Evolutionary conservation across 30 jellyfish, hydroid and myxozoan genomes (phyloP).

Genomic region (Clytia hemisphaerica): DNA sequence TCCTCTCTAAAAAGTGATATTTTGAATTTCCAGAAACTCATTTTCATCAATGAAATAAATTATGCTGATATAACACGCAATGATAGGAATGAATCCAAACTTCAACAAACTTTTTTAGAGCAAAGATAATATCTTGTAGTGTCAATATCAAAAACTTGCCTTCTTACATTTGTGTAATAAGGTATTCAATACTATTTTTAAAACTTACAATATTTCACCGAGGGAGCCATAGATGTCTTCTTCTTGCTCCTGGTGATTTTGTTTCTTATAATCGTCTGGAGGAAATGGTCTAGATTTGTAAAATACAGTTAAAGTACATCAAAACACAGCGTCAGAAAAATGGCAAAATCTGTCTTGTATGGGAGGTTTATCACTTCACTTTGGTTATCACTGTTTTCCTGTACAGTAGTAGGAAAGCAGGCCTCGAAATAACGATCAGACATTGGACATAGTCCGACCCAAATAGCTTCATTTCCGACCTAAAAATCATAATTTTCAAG

Average conservation of each 20-base stretch:
- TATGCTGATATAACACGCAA: too few species aligned
- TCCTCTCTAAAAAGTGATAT: slow-evolving; percentile 48
- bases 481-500: too few species aligned
- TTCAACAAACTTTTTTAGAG: neutral
- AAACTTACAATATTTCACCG: slow-evolving; percentile 28
- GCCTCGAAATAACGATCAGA: too few species aligned
- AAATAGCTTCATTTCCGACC: too few species aligned
- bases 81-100: too few species aligned
- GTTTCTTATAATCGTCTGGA: slow-evolving; percentile 35
- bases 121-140: neutral
- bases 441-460: too few species aligned
- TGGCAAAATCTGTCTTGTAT: too few species aligned
- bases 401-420: too few species aligned
- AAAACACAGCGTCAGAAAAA: neutral
- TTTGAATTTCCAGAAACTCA: neutral
- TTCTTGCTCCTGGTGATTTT: slow-evolving; percentile 19
- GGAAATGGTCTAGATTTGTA: slow-evolving; percentile 58
- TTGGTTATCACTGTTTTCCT: too few species aligned
- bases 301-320: neutral
- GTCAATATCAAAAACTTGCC: neutral
- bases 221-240: slow-evolving; percentile 67
- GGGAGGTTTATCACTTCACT: too few species aligned
- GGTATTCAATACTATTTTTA: neutral
- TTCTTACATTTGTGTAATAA: neutral
- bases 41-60: too few species aligned